A percentile compares a stretch with the other conserved stretches of the same genome.
These are phyloP conservation scores for Hermetia illucens DNA, from an alignment of 1,140 invertebrate genomes.

Conservation along the genomic window DNA sequence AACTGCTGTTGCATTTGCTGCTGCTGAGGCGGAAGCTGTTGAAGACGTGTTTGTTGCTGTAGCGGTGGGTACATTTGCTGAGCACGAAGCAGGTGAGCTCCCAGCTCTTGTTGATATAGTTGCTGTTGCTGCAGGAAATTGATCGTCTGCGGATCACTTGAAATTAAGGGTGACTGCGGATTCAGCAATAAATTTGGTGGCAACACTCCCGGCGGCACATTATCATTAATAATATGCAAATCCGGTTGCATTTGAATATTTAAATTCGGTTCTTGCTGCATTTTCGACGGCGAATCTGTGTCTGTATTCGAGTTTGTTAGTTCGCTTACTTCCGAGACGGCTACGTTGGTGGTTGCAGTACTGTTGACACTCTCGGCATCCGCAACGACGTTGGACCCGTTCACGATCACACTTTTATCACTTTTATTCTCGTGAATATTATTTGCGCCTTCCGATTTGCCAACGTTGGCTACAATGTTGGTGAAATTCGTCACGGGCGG, in stretches of 20 bases:
- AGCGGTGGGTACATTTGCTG: constrained; percentile 24
- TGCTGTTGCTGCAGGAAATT: constrained; percentile 25
- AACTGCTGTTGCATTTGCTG: not conserved
- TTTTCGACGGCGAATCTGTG: no score
- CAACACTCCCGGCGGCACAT: constrained; percentile 11
- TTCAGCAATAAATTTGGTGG: no score
- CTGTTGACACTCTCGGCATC: no score
- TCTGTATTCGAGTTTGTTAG: no score
- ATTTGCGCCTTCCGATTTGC: no score
- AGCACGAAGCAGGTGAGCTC: constrained; percentile 23
- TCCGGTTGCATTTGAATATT: constrained; percentile 30
- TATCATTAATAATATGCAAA: constrained; percentile 29
- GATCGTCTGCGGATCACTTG: constrained; percentile 16
- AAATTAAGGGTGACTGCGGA: constrained; percentile 16
- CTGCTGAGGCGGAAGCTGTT: constrained; percentile 6
- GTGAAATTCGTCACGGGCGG: no score
- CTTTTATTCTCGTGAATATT: no score
- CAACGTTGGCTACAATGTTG: no score
- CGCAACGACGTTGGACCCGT: no score
- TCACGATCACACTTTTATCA: no score
- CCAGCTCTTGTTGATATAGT: constrained; percentile 23
- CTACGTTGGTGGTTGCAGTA: no score
- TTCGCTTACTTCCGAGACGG: no score
- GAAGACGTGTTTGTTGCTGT: constrained; percentile 18
- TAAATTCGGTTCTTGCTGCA: constrained; percentile 30